Percentiles rank a stretch among this genome's conserved stretches.
Conservation (phyloP, 1,140 invertebrate genomes). For the Macrotrachela quadricornifera region DNA sequence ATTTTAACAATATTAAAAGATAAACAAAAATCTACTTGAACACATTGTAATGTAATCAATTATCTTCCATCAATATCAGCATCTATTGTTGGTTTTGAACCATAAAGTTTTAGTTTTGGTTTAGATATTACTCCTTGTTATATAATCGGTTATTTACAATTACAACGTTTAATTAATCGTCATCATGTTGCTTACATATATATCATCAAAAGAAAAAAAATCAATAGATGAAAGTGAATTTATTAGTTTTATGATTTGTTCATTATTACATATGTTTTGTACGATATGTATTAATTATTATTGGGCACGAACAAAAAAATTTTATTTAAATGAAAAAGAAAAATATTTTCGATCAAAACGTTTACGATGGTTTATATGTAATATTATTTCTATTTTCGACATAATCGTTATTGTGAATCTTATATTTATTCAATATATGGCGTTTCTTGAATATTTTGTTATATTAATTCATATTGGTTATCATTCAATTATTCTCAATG, state of each 20-base stretch:
- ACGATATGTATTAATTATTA: slow-evolving; percentile 8
- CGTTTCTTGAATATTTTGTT: slow-evolving; percentile 1
- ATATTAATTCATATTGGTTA: slow-evolving; percentile 1
- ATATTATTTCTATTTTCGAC: not conserved
- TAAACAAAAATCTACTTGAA: slow-evolving; percentile 56
- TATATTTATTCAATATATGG: slow-evolving; percentile 2
- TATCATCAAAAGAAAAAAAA: slow-evolving; percentile 58
- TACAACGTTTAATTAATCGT: slow-evolving; percentile 17
- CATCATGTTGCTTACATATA: slow-evolving; percentile 43
- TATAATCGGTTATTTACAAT: slow-evolving; percentile 51
- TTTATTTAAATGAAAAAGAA: not conserved
- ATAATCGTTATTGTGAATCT: slow-evolving; percentile 1
- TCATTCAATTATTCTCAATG: not conserved
- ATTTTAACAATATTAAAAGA: slow-evolving; percentile 54
- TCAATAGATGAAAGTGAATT: slow-evolving; percentile 64
- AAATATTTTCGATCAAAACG: not conserved
- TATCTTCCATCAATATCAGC: slow-evolving; percentile 77
- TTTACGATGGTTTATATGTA: not conserved
- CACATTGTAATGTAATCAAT: slow-evolving; percentile 59
- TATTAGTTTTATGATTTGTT: slow-evolving; percentile 62
- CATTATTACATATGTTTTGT: slow-evolving; percentile 62
- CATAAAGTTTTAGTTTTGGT: slow-evolving; percentile 63
- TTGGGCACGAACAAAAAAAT: not conserved
- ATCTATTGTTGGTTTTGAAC: slow-evolving; percentile 70
- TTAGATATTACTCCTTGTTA: slow-evolving; percentile 65